Base-by-base conservation (phyloP, 2,888 invertebrate genomes). In the Therioaphis trifolii region DNA sequence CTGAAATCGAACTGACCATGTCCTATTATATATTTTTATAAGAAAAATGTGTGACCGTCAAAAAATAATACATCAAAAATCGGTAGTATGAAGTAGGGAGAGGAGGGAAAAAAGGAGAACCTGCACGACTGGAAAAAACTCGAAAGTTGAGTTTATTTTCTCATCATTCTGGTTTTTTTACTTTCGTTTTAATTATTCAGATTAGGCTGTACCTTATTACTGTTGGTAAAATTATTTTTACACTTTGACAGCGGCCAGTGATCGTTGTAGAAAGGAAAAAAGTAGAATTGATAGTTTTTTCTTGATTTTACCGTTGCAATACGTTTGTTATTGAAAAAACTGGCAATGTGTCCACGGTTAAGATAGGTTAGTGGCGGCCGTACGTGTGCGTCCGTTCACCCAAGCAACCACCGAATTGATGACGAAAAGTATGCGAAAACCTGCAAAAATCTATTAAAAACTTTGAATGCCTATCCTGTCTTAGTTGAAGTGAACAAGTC, bases 301-400 rank as follows among this genome's bases (percentile, higher is more conserved):
- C n/a, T n/a, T n/a, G n/a, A n/a, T n/a, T 55, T 21, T 5, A n/a
- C 1, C 9, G 5, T 9, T 49, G 7, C 1, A 18, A 4, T 0
- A 18, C 4, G 55, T 55, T 55, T 9, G 55, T 55, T 55, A 12
- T 27, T 61, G 14, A 61, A 27, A 27, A 27, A 29, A 24, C 15
- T 46, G 24, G 69, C 49, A 72, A 72, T 52, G n/a, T 5, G 29
- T 52, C n/a, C 14, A 29, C 72, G 72, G 72, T 72, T 72, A 72
- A 72, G 29, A 29, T 72, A 72, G 72, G 52, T 72, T 52, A 72
- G 71, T 71, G 27, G 46, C 29, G 18, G 1, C 2, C n/a, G 29
- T 14, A 15, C 29, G 66, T 5, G 15, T 21, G 68, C 5, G 52
- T n/a, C 52, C 52, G 52, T 52, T 5, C 4, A 0, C n/a, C 18